A percentile compares a stretch with the other conserved stretches of the same genome.
Conservation (phyloP, 2,888 invertebrate genomes). For the Ferdinandea cuprea region DNA sequence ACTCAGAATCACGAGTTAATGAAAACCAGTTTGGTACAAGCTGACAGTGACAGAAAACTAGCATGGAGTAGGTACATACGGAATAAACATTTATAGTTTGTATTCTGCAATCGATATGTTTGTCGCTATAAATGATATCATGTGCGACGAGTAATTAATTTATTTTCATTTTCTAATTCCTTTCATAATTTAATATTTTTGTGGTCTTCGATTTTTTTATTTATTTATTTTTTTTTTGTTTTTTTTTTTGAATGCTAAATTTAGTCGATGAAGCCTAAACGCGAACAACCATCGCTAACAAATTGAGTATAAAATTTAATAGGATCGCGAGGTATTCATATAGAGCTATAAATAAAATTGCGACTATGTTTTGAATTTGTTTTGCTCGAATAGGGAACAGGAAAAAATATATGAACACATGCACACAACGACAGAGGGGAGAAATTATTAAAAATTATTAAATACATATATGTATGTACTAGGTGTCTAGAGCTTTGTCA, state of each 20-base stretch:
- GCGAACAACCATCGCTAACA: constrained; percentile 38
- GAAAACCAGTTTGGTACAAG: constrained; percentile 37
- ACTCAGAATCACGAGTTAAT: constrained; percentile 19
- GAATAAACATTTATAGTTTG: constrained; percentile 1
- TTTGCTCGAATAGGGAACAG: not conserved
- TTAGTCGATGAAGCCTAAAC: constrained; percentile 27
- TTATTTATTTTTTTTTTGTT: too few species aligned
- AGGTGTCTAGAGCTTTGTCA: too few species aligned
- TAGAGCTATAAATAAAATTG: constrained; percentile 18
- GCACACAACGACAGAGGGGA: not conserved
- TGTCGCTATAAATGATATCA: constrained; percentile 46
- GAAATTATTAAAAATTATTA: too few species aligned
- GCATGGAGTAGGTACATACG: not conserved
- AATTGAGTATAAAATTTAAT: constrained; percentile 24
- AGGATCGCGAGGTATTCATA: constrained; percentile 6
- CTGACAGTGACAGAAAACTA: constrained; percentile 18
- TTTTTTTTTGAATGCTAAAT: constrained; percentile 20
- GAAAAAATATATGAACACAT: not conserved
- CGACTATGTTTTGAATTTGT: not conserved
- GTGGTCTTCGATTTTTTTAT: too few species aligned
- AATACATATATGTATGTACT: too few species aligned
- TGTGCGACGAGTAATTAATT: constrained; percentile 22
- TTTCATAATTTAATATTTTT: constrained; percentile 9
- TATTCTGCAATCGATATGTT: constrained; percentile 3
- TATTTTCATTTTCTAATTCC: constrained; percentile 17